These are phyloP conservation scores for Aspidiotus rigidus DNA, from an alignment of 2,888 invertebrate species.

Conservation along the genomic window DNA sequence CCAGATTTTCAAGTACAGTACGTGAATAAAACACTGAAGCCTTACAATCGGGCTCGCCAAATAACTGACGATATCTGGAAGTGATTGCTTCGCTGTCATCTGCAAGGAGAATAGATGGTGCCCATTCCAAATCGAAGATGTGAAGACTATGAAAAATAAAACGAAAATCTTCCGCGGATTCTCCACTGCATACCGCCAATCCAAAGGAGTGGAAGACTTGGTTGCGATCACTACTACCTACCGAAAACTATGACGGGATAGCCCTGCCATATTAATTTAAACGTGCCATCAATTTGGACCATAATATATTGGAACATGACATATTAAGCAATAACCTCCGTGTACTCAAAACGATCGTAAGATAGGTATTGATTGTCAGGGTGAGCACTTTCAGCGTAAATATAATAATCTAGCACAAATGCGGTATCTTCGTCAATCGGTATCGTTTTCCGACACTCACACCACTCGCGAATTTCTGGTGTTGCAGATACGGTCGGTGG, in stretches of 20 bases:
- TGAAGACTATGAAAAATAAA: background rate
- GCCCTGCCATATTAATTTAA: background rate
- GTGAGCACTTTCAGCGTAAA: no score
- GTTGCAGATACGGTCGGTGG: no score
- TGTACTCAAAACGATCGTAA: no score
- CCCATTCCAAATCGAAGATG: background rate
- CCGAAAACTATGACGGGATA: background rate
- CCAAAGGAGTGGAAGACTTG: background rate
- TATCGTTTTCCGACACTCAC: no score
- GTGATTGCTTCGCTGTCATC: background rate
- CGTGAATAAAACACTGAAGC: no score
- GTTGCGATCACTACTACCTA: background rate
- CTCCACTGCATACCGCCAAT: background rate
- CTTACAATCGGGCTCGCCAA: background rate
- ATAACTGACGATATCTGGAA: background rate
- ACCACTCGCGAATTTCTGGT: no score
- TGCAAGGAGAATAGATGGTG: background rate
- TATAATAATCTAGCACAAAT: no score
- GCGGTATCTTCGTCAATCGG: no score
- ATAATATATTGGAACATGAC: background rate
- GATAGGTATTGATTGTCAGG: no score
- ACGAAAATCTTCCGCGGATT: background rate
- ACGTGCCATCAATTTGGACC: background rate
- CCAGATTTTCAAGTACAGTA: background rate
- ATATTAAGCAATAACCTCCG: conserved; percentile 4